phyloP scores from a whole-genome alignment of 2,113 vertebrate species.

The Hydropotes inermis region DNA sequence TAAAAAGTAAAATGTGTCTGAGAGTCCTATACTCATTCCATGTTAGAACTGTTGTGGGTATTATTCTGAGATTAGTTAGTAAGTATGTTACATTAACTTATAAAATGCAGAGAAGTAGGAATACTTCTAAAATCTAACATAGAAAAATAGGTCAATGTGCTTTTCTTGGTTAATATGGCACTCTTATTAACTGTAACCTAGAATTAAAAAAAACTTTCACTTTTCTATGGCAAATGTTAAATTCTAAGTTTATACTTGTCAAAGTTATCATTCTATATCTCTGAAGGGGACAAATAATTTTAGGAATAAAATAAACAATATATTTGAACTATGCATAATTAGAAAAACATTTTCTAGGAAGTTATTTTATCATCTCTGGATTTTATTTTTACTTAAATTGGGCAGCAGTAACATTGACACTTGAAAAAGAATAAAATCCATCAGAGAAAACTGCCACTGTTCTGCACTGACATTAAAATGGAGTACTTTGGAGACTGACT shows the following conservation, averaged over 20 bases:
- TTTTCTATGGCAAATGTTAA: background rate
- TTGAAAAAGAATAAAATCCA: slow-evolving; percentile 2
- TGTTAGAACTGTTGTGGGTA: background rate
- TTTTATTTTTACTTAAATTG: background rate
- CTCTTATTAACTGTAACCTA: background rate
- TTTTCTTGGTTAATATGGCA: background rate
- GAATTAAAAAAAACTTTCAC: background rate
- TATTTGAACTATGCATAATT: background rate
- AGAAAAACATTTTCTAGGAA: background rate
- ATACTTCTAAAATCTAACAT: background rate
- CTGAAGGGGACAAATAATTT: background rate
- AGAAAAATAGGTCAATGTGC: background rate
- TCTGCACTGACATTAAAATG: background rate
- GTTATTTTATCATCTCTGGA: background rate
- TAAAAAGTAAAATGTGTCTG: background rate
- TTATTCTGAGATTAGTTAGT: background rate
- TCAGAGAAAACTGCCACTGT: background rate
- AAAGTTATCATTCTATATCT: background rate
- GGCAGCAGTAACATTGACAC: background rate
- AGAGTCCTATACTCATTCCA: background rate
- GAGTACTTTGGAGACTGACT: background rate
- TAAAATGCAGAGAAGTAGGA: background rate
- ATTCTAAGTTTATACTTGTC: background rate
- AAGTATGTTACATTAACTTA: background rate
- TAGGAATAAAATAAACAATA: background rate